Evolutionary conservation across 2,888 invertebrate genomes (phyloP), one percentile per base, ranked within the genome.

Genomic region (Parascotia fuliginaria): DNA sequence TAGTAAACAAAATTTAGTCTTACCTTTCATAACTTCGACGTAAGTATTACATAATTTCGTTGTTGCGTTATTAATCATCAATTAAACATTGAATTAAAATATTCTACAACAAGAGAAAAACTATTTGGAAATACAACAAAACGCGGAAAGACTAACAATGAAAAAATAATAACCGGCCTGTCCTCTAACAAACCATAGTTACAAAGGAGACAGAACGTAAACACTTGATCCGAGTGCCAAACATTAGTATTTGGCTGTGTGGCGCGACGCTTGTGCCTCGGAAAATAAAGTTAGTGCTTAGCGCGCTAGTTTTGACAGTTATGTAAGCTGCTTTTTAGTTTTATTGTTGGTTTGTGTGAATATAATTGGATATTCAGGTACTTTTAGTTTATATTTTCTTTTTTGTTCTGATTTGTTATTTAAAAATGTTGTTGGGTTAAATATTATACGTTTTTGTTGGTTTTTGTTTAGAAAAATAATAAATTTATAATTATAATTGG

Each of bases 181-280:
- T 65, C 70, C 63, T 70, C 58, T 32, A 57, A 51, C 60, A 39
- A 53, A 42, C 53, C 66, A 62, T 70, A 59, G 70, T 54, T 55
- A 69, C 66, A 69, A 69, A 46, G 32, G 52, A 53, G 40, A 48
- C 62, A 54, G 54, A 52, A 51, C 52, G 66, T 66, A 66, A 66
- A 66, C 66, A 66, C 55, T 69, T 36, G 43, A 57, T 54, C 45
- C 61, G 63, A 63, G 66, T 58, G 61, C 48, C 71, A 79, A 80
- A 77, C 81, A 77, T 73, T 77, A 73, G 77, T 76, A 70, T 75
- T 71, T 45, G 77, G 73, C 74, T 70, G 82, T 65, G 75, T 75
- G 72, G 60, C 66, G 61, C 65, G 65, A 41, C 65, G 75, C 67
- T 70, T 63, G 68, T 65, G 75, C 67, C 62, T 52, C 55, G 49